phyloP scores from a whole-genome alignment of 1,140 invertebrate species.

The Trichonephila inaurata region DNA sequence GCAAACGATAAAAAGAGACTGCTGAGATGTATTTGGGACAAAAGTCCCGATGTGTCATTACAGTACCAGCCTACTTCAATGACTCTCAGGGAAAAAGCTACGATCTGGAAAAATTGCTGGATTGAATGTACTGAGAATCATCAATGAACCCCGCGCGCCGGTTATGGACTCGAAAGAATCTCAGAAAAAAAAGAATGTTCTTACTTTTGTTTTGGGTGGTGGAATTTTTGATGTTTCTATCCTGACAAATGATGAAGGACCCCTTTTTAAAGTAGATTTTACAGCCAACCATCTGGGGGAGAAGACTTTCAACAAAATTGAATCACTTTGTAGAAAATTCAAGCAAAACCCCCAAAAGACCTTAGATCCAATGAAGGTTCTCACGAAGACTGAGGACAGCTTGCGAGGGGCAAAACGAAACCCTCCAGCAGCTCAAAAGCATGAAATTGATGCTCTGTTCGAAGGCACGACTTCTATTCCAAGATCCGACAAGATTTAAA shows the following conservation, averaged over 20 bases:
- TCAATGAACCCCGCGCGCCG: slow-evolving; percentile 87
- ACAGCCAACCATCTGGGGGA: too few relatives aligned
- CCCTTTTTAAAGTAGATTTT: too few relatives aligned
- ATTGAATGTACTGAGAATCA: too few relatives aligned
- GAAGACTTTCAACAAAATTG: slow-evolving; percentile 88
- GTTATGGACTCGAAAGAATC: slow-evolving; percentile 92
- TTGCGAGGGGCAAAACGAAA: too few relatives aligned
- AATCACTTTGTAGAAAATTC: slow-evolving; percentile 97
- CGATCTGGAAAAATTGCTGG: slow-evolving; percentile 94
- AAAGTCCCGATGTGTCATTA: slow-evolving; percentile 80
- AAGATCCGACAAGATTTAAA: too few relatives aligned
- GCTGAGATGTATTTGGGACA: too few relatives aligned
- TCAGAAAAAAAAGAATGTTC: slow-evolving; percentile 82
- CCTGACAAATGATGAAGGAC: too few relatives aligned
- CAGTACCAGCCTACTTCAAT: slow-evolving; percentile 89
- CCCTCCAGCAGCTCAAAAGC: slow-evolving; percentile 85
- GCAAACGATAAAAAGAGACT: slow-evolving; percentile 88
- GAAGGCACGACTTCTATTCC: slow-evolving; percentile 77
- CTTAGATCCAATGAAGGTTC: too few relatives aligned
- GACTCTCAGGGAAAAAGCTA: slow-evolving; percentile 93
- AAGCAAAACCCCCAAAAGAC: slow-evolving; percentile 88
- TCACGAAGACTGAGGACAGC: too few relatives aligned
- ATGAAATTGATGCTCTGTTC: slow-evolving; percentile 82
- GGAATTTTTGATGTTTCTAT: too few relatives aligned
- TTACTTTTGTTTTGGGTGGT: slow-evolving; percentile 78